phyloP scores from a whole-genome alignment of 2,888 invertebrate species.

The Eristalinus aeneus region DNA sequence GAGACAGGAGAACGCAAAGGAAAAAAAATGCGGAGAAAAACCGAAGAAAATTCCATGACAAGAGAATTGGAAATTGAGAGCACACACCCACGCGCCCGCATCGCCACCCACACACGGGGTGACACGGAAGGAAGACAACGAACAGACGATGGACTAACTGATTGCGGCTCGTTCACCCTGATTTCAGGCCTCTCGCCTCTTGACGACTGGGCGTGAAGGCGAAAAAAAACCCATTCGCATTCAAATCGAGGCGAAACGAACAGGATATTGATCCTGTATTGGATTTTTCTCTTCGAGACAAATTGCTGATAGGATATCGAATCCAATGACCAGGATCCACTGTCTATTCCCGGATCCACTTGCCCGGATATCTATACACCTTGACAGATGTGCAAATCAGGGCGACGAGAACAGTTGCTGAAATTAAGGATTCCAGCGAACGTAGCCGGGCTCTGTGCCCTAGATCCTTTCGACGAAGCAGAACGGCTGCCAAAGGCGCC shows the following conservation, averaged over 20 bases:
- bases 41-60: constrained; percentile 36
- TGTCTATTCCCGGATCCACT: background rate
- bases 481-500: constrained; percentile 44
- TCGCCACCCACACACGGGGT: background rate
- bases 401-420: background rate
- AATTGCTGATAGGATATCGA: constrained; percentile 59
- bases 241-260: constrained; percentile 35
- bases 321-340: background rate
- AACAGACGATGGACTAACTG: constrained; percentile 57
- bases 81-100: constrained; percentile 6
- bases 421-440: constrained; percentile 33
- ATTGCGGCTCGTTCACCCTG: constrained; percentile 54
- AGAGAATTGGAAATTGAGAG: constrained; percentile 48
- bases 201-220: constrained; percentile 29
- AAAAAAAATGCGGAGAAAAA: background rate
- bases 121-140: constrained; percentile 25
- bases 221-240: constrained; percentile 14
- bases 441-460: background rate
- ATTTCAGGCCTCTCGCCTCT: constrained; percentile 27
- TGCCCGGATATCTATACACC: constrained; percentile 46
- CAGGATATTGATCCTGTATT: constrained; percentile 41
- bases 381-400: constrained; percentile 42
- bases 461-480: constrained; percentile 9
- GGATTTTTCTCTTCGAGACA: constrained; percentile 39
- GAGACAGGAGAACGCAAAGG: background rate